Evolutionary conservation across 2,797 vertebrate species (phyloP).

Genomic region (Salmo trutta): DNA sequence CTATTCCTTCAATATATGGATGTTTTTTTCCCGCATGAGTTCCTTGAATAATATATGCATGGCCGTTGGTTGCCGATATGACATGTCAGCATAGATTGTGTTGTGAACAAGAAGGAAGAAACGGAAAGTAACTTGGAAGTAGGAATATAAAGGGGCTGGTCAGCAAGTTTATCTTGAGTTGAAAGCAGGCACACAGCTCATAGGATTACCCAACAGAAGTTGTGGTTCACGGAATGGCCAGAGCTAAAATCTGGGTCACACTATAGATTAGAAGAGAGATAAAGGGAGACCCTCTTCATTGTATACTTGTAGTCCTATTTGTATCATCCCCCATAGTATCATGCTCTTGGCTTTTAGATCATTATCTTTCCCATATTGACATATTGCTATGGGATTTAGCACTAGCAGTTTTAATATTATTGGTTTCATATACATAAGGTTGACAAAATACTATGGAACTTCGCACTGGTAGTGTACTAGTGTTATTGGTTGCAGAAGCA

Average conservation of each 20-base stretch:
- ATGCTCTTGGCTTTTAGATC: neutral
- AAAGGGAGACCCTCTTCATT: constrained; percentile 1
- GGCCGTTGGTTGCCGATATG: constrained; percentile 38
- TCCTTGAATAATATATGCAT: constrained; percentile 25
- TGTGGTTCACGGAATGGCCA: constrained; percentile 59
- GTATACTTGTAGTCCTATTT: too few relatives aligned
- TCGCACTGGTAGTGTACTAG: neutral
- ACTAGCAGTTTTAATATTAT: neutral
- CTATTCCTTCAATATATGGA: neutral
- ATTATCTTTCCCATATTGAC: neutral
- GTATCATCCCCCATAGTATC: neutral
- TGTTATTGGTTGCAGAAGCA: neutral
- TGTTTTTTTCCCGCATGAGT: constrained; percentile 45
- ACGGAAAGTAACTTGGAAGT: constrained; percentile 28
- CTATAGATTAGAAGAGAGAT: neutral
- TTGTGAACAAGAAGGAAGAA: constrained; percentile 44
- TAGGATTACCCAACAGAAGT: constrained; percentile 51
- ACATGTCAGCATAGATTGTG: constrained; percentile 49
- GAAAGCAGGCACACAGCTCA: neutral
- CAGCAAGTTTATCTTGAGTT: constrained; percentile 39
- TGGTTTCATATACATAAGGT: neutral
- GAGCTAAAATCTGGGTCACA: constrained; percentile 58
- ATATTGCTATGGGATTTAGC: neutral
- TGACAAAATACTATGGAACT: neutral
- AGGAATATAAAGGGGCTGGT: constrained; percentile 14